Evolutionary conservation across 2,888 invertebrate species (phyloP), one percentile per base, ranked within the genome.

Genomic region (Brenthis daphne): DNA sequence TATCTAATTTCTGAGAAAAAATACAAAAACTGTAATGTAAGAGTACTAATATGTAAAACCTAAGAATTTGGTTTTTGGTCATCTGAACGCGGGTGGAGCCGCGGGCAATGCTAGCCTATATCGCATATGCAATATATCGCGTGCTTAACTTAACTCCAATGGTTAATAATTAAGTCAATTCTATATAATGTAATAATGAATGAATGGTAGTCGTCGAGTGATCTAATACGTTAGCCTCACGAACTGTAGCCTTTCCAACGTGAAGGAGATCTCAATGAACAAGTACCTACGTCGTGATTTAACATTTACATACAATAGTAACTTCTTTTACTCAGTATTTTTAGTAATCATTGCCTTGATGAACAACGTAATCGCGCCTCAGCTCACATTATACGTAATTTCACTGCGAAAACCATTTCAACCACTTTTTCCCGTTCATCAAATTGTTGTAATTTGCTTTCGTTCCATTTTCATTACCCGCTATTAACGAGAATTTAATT

Each of bases 141-240:
- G 29, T 5, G 29, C 20, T 1, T 16, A 16, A 16, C 16, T 29
- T 4, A 0, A 29, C 29, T 29, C 29, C 29, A 60, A 6, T 57
- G 50, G 11, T 11, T 20, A 13, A 51, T 57, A 57, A 65, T 43
- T 60, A 66, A 55, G 20, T 60, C 54, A 60, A 16, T 33, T 16
- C 37, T 8, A 37, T 0, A 57, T 20, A 56, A 43, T n/a, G 65
- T 53, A 64, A 58, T 29, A 54, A 63, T 48, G 20, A 20, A 67
- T 75, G 70, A 68, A 73, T 60, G 57, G 16, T n/a, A 53, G 54
- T 33, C 37, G 72, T 29, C 29, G 29, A 29, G 29, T 29, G 29
- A 29, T 29, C 29, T 4, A 29, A 29, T 76, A 71, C 68, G 73
- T 75, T 77, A 77, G 75, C 75, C 68, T 73, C 73, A 75, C 68